Base-by-base conservation (phyloP, 2,113 vertebrate species). In the Colistium nudipinnis region DNA sequence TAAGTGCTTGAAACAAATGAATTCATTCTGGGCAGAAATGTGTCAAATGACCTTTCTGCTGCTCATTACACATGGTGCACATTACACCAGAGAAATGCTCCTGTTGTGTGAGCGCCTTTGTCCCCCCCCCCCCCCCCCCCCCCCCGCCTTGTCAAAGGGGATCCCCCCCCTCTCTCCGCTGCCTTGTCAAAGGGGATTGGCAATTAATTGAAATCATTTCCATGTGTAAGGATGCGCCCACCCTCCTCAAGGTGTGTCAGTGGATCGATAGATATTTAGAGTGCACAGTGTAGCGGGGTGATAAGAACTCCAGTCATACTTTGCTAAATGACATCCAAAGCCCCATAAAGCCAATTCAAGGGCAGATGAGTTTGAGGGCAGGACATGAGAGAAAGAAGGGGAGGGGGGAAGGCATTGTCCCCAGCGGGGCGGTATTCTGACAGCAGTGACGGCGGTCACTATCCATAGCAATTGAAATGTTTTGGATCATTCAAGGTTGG, bases 121-220 rank as follows among this genome's bases (percentile, higher is more conserved):
- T 73, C 77, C 36, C 66, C 70, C 27, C n/a, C 56, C n/a, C n/a
- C n/a, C n/a, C n/a, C n/a, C n/a, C 60, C 25, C n/a, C 48, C 47
- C 35, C 30, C n/a, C 69, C 44, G 52, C 65, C 81, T 84, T 78
- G 88, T 89, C 85, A 78, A 87, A 85, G 77, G 74, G 86, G 88
- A 91, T 85, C n/a, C 77, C 36, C 66, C 70, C 27, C n/a, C 56
- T 56, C 25, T 19, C 48, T 51, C 35, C 30, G 17, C 69, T 48
- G 52, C 65, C 81, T 84, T 78, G 88, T 89, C 85, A 78, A 87
- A 85, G 77, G 74, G 86, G 88, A 91, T 85, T 78, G 70, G 72
- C 87, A 92, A 92, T 92, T 91, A 90, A 92, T 87, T 88, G 82
- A 92, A 94, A 92, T 91, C 45, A 90, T 91, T 90, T 92, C 88